These are phyloP conservation scores for Protonemura montana DNA, from an alignment of 2,888 invertebrate species.

Conservation along the genomic window DNA sequence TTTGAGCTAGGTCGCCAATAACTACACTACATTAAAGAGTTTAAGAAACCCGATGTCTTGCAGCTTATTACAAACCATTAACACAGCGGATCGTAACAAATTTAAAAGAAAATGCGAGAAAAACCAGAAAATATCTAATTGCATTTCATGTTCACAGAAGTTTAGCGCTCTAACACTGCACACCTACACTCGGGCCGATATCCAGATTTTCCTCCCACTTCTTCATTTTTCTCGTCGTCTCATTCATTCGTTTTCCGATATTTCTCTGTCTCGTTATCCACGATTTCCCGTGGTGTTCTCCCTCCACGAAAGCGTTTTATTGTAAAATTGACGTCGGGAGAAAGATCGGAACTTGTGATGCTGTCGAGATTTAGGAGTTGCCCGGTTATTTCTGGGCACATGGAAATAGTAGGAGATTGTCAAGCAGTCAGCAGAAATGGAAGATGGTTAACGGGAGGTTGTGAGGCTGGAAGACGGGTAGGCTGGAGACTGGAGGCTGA, in stretches of 20 bases:
- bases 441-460: background rate
- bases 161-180: background rate
- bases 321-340: conserved; percentile 19
- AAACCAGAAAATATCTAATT: background rate
- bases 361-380: conserved; percentile 19
- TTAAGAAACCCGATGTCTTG: background rate
- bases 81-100: background rate
- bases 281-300: conserved; percentile 20
- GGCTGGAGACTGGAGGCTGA: background rate
- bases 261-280: conserved; percentile 30
- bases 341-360: background rate
- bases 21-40: background rate
- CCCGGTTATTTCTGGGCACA: conserved; percentile 20
- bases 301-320: conserved; percentile 27
- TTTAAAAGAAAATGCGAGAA: background rate
- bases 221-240: conserved; percentile 1
- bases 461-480: background rate
- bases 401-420: conserved; percentile 1
- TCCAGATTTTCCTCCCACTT: conserved; percentile 1
- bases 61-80: background rate
- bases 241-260: conserved; percentile 13
- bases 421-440: conserved; percentile 34
- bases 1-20: background rate
- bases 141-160: background rate
- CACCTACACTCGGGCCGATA: conserved; percentile 15